Evolutionary conservation across 37 sponge, comb jelly and placozoan species (phyloP), one percentile per base, ranked within the genome.

Genomic region (Halisarca cf. caerulea): DNA sequence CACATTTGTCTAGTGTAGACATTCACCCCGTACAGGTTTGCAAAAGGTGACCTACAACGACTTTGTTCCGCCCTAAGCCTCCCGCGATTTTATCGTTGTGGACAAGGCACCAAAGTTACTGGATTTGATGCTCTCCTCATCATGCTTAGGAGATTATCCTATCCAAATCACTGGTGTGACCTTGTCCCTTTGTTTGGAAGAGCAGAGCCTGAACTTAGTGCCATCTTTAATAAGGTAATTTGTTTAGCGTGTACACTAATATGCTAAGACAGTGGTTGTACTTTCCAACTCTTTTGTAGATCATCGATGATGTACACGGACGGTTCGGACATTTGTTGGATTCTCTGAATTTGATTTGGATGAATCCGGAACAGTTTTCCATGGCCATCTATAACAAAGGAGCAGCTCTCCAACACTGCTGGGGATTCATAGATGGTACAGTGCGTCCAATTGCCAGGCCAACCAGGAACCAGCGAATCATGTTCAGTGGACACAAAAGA

Each of bases 391-490:
- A 66, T 11, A 11, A 17, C 27, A 20, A 66, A 23, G 69, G 69
- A 66, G 69, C 69, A 24, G 25, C 69, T 9, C 27, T 66, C 24
- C 11, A 20, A n/a, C 24, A 66, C 9, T 66, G 69, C 27, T 24
- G 18, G 18, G 69, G 69, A 24, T 66, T 24, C 30, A 25, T 66
- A 25, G 69, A 66, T 66, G 69, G 69, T 9, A 66, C 69, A 9
- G 69, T 66, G 11, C 69, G 27, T 23, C 69, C 69, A 27, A 66
- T 66, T 25, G 24, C 30, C 9, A 17, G 69, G 27, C 69, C 69
- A 14, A 66, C 27, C 25, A 66, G 21, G 27, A 66, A 66, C 69
- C 69, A 66, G 69, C 18, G 69, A 27, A 66, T 66, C 21, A 66
- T 66, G 69, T 66, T 24, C 30, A 66, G 57, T 17, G 57, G 57